These are phyloP conservation scores for Zoanthus sansibaricus DNA, from an alignment of 92 coral and sea anemone species.

Conservation along the genomic window DNA sequence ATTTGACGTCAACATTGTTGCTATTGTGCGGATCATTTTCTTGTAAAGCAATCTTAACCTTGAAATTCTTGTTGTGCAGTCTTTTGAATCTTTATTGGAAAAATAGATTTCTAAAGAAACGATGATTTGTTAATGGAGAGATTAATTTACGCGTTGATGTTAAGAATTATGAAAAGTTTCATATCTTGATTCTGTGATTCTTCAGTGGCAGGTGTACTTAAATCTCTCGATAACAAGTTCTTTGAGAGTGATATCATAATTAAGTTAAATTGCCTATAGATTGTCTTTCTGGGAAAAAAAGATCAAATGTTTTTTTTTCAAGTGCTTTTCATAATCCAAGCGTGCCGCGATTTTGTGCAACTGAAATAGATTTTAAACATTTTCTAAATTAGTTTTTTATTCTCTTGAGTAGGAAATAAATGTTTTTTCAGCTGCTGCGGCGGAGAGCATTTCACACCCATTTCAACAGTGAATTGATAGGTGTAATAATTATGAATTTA, in stretches of 20 bases:
- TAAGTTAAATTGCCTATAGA: background rate
- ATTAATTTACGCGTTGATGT: background rate
- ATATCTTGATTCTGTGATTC: background rate
- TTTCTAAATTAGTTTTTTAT: background rate
- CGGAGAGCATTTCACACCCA: background rate
- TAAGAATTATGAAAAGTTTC: background rate
- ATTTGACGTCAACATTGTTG: background rate
- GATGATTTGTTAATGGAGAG: background rate
- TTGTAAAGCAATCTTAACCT: background rate
- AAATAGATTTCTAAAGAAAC: background rate
- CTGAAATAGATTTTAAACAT: too few relatives aligned
- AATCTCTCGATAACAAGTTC: background rate
- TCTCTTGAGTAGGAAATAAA: background rate
- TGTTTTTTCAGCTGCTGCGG: background rate
- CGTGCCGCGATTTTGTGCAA: background rate
- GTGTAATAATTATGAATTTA: too few relatives aligned
- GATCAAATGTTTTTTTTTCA: background rate
- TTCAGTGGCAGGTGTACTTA: constrained; percentile 12
- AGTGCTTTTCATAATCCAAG: background rate
- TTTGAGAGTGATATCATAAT: constrained; percentile 7
- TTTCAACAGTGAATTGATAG: background rate
- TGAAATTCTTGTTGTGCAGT: too few relatives aligned
- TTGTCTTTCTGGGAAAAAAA: background rate
- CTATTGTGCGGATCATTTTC: background rate
- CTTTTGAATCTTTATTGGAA: background rate